Conservation (phyloP, 2,113 vertebrate genomes). For the Peromyscus californicus region DNA sequence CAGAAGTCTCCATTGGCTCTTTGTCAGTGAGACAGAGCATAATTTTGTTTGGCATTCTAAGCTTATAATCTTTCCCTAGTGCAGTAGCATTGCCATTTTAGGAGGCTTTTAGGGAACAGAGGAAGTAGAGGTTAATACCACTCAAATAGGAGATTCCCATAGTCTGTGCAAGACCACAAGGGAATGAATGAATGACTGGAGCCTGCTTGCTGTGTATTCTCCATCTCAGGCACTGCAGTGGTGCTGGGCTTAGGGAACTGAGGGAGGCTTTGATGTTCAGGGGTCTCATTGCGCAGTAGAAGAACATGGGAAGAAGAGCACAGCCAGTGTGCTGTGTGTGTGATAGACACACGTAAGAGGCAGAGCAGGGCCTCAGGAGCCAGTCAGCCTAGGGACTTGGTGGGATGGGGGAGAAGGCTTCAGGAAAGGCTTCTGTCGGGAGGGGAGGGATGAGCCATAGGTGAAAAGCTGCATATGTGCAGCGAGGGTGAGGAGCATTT, state of each 20-base stretch:
- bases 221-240: neutral
- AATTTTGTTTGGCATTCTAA: conserved; percentile 34
- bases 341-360: neutral
- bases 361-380: neutral
- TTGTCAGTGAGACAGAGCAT: neutral
- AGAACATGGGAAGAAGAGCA: neutral
- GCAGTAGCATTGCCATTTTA: neutral
- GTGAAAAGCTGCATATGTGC: neutral
- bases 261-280: neutral
- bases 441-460: neutral
- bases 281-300: neutral
- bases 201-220: neutral
- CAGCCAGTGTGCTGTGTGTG: neutral
- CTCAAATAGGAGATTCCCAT: neutral
- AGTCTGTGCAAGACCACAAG: neutral
- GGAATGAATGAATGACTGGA: neutral
- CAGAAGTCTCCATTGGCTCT: conserved; percentile 7
- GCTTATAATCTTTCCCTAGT: neutral
- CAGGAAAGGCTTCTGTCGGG: neutral
- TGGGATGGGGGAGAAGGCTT: neutral
- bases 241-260: neutral
- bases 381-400: neutral
- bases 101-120: too few species aligned
- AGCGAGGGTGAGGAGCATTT: neutral
- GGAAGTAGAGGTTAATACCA: neutral